Conservation (phyloP, 2,797 vertebrate species). For the Notoglanidium macrostoma region DNA sequence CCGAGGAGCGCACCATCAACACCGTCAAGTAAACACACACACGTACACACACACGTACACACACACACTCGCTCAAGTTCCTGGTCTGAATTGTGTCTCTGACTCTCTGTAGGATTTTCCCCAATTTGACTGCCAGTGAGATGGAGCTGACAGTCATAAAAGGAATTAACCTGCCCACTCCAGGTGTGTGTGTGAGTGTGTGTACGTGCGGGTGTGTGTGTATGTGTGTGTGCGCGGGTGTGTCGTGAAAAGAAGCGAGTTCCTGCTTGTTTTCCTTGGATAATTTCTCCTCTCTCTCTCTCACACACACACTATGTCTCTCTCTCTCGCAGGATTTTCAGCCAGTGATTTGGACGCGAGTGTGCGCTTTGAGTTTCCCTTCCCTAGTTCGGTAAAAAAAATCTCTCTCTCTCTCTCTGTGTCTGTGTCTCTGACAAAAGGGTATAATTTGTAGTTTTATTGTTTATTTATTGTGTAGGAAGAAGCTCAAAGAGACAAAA, state of each 20-base stretch:
- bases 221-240: slow-evolving; percentile 24
- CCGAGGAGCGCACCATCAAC: slow-evolving; percentile 86
- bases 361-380: slow-evolving; percentile 90
- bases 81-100: background rate
- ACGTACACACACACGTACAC: background rate
- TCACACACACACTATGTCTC: background rate
- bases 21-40: slow-evolving; percentile 76
- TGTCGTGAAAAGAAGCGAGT: background rate
- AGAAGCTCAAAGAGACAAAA: slow-evolving; percentile 89
- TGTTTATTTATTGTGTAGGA: slow-evolving; percentile 73
- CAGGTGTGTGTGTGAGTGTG: slow-evolving; percentile 75
- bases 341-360: slow-evolving; percentile 85
- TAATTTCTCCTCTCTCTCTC: background rate
- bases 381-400: slow-evolving; percentile 81
- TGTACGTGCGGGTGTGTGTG: slow-evolving; percentile 12
- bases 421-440: background rate
- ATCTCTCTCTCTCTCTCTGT: background rate
- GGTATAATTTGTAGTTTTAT: background rate
- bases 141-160: slow-evolving; percentile 81
- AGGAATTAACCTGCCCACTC: slow-evolving; percentile 82
- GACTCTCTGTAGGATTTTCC: slow-evolving; percentile 71
- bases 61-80: background rate
- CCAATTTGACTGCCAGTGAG: slow-evolving; percentile 80
- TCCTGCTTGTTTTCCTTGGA: background rate
- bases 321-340: slow-evolving; percentile 74